Evolutionary conservation across 2,888 invertebrate genomes (phyloP).

Genomic region (Cenopis cana): DNA sequence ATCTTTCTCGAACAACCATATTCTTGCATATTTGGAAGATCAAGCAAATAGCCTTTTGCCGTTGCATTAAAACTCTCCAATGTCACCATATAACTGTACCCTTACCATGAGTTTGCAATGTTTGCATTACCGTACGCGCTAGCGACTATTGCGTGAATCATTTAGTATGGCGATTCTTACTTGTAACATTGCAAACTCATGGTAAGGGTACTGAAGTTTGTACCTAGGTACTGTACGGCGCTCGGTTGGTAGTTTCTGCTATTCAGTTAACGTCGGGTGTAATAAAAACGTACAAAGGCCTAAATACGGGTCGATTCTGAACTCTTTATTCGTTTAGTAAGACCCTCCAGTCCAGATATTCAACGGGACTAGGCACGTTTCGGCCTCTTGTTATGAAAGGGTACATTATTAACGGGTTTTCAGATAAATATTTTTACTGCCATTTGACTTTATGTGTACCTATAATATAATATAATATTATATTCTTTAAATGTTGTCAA

Average conservation of each 20-base stretch:
- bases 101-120: too few species aligned
- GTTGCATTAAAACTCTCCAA: not conserved
- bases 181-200: too few species aligned
- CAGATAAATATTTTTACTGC: not conserved
- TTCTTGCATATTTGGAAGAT: not conserved
- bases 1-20: not conserved
- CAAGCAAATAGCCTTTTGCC: not conserved
- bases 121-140: too few species aligned
- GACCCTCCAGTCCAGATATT: conserved; percentile 9
- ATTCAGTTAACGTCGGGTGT: not conserved
- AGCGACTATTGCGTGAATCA: too few species aligned
- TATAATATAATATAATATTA: not conserved
- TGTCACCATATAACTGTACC: not conserved
- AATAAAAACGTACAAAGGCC: conserved; percentile 1
- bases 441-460: not conserved
- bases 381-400: conserved; percentile 20
- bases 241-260: not conserved
- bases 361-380: conserved; percentile 23
- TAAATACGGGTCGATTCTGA: conserved; percentile 6
- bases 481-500: not conserved
- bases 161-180: too few species aligned
- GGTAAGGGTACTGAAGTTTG: too few species aligned
- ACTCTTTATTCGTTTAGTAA: conserved; percentile 26
- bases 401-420: conserved; percentile 6
- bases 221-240: not conserved